phyloP scores from a whole-genome alignment of 2,797 vertebrate species.

The Luscinia megarhynchos region DNA sequence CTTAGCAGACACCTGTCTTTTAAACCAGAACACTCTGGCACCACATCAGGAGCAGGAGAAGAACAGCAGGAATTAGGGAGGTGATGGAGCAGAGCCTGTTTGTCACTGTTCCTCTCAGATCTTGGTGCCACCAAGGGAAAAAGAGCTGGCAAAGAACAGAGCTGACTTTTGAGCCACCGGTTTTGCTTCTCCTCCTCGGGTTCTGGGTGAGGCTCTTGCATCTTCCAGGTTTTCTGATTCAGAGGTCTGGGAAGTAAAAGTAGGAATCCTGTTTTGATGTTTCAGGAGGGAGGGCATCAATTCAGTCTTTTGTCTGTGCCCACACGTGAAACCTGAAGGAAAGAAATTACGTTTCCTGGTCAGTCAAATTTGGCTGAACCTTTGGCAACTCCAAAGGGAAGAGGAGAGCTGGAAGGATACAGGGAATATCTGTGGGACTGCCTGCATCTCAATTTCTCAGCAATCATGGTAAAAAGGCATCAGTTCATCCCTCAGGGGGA shows the following conservation, averaged over 20 bases:
- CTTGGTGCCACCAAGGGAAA: neutral
- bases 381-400: accelerated
- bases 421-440: neutral
- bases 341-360: accelerated
- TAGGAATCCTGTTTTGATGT: neutral
- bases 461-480: neutral
- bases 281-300: neutral
- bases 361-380: too few species aligned
- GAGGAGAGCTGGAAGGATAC: neutral
- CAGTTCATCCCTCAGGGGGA: neutral
- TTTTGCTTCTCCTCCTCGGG: neutral
- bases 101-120: neutral
- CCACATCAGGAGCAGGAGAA: neutral
- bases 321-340: neutral
- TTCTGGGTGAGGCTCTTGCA: neutral
- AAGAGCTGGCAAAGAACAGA: neutral
- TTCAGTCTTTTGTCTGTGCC: too few species aligned
- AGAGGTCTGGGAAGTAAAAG: neutral
- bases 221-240: neutral
- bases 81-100: neutral
- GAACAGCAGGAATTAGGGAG: neutral
- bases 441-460: neutral
- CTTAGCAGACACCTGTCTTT: too few species aligned
- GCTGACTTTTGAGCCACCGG: accelerated
- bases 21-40: too few species aligned